Evolutionary conservation across 2,888 invertebrate species (phyloP), one percentile per base, ranked within the genome.

Genomic region (Drosophila borborema): DNA sequence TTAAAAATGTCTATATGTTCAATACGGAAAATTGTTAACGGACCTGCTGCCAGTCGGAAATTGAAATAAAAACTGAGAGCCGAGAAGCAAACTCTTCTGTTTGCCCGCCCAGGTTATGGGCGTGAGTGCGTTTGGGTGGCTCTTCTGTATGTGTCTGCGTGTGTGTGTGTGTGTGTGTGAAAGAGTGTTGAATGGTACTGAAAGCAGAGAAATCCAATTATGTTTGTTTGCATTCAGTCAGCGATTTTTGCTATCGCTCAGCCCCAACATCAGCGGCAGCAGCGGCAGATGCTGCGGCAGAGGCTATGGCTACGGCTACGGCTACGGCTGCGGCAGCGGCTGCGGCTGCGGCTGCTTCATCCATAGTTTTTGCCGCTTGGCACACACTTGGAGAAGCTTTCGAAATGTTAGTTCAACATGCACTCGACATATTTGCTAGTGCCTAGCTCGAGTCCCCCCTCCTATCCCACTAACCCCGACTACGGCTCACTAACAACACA

Each of bases 221-320:
- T 88, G 89, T 90, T 88, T 90, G 87, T 88, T 88, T 88, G 87
- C 87, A 81, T 86, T 88, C 88, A 88, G 90, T 87, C 87, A 87
- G 86, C 86, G 90, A 82, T 88, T 86, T 86, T 85, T 74, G 74
- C 84, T 66, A 68, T 56, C 51, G 41, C 23, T 38, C 43, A 38
- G 3, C 46, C 41, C 51, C 46, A 46, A 46, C 59, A 23, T 28
- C 36, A 23, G 36, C 70, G 12, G 54, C 49, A 63, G 51, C 46
- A n/a, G 23, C 55, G 65, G 18, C 3, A 5, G 48, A 4, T 38
- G 14, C 46, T 7, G 46, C 23, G 14, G 23, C 48, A n/a, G 49
- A 31, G 6, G 51, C 38, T 8, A 23, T 38, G 40, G 34, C 23
- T 20, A 20, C 20, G 20, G 20, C 20, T 23, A 23, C 2, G 3